Base-by-base conservation (phyloP, 2,888 invertebrate genomes). In the Drosophila pseudotakahashii region DNA sequence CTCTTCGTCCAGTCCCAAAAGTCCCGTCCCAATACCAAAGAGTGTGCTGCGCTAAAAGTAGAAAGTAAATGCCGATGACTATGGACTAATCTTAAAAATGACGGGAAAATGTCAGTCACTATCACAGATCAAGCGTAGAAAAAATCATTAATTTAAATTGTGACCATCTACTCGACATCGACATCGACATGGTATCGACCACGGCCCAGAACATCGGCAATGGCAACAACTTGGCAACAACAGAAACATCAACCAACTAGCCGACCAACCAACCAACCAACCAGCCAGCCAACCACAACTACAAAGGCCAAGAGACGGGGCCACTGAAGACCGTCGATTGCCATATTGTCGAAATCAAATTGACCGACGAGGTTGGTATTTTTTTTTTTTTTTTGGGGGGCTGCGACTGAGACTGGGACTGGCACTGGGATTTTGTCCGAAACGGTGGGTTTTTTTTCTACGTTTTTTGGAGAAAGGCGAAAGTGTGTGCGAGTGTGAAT, bases 101-200 rank as follows among this genome's bases (percentile, higher is more conserved):
- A 82, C 82, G 79, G 85, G 75, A 81, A 83, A 83, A 79, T 83
- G 83, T 85, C 81, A 83, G 83, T 83, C 83, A 83, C 86, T 81
- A 86, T 88, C 81, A 77, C 81, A 86, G 89, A 89, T 89, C 80
- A 89, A 82, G 84, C 89, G 85, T 86, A 76, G 77, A 87, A 83
- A 88, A 90, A 89, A 82, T 87, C 89, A 90, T 89, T 90, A 90
- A 88, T 86, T 86, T 83, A 88, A 89, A 90, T 86, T 90, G 78
- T 86, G 81, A 81, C 86, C 90, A 87, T 87, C 88, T 88, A 89
- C 82, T 80, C 79, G 71, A 62, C 72, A 57, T 63, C 63, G 72
- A 57, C 69, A 69, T 67, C 75, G 70, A 68, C 75, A 69, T 67
- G 14, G 7, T 30, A 66, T 44, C 54, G 60, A 68, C 68, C 64